Percentiles rank a stretch among this genome's conserved stretches.
Conservation (phyloP, 2,888 invertebrate species). For the Cantharis rufa region DNA sequence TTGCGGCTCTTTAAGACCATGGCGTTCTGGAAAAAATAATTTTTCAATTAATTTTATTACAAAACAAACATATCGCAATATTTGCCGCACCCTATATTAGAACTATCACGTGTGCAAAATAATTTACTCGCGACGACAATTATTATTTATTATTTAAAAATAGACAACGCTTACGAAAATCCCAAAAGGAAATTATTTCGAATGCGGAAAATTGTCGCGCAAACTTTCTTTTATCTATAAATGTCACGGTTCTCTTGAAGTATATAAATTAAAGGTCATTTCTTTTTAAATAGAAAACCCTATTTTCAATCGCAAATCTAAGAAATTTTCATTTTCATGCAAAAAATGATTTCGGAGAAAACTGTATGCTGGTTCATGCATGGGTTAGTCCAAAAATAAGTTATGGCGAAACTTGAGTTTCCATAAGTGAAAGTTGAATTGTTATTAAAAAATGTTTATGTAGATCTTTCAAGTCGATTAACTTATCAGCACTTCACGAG, state of each 20-base stretch:
- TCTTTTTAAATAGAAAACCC: neutral
- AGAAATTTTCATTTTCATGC: too few species aligned
- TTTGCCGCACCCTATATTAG: neutral
- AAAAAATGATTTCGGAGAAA: too few species aligned
- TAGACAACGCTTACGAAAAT: neutral
- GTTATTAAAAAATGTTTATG: neutral
- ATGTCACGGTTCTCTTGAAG: neutral
- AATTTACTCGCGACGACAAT: too few species aligned
- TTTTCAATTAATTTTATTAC: neutral
- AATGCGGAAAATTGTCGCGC: neutral
- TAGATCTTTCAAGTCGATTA: neutral
- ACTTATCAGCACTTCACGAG: neutral
- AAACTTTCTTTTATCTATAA: neutral
- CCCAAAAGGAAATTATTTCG: neutral
- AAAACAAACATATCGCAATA: neutral
- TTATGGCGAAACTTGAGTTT: neutral
- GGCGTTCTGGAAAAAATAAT: conserved; percentile 74
- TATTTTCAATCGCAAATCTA: too few species aligned
- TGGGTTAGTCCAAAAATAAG: neutral
- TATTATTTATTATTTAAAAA: neutral
- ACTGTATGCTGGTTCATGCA: neutral
- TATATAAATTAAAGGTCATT: neutral
- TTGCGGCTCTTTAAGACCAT: conserved; percentile 88
- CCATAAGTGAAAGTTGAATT: neutral
- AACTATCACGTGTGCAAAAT: neutral